Conservation (phyloP, 2,888 invertebrate species). For the Leptopilina myrica region DNA sequence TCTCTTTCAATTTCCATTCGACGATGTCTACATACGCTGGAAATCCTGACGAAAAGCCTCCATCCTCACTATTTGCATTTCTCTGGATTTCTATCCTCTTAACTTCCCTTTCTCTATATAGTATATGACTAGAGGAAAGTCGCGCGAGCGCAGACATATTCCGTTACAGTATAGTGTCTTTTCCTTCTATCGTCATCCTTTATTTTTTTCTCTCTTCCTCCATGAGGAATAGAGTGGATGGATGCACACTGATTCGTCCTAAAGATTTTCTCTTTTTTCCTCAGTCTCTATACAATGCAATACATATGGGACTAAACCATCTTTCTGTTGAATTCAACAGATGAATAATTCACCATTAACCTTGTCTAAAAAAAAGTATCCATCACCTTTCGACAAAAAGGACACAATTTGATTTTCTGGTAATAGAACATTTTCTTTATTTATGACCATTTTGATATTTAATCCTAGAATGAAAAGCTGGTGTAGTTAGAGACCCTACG, state of each 20-base stretch:
- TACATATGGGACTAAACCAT: slow-evolving; percentile 4
- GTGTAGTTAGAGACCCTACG: too few species aligned
- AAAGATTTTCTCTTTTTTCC: background rate
- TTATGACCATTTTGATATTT: too few species aligned
- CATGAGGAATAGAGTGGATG: slow-evolving; percentile 30
- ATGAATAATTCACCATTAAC: slow-evolving; percentile 33
- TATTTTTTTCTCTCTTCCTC: slow-evolving; percentile 25
- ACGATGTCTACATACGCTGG: slow-evolving; percentile 43
- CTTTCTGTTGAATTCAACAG: background rate
- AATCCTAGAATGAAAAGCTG: too few species aligned
- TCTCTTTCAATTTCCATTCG: slow-evolving; percentile 51
- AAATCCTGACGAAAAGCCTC: slow-evolving; percentile 46
- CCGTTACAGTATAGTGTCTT: slow-evolving; percentile 15
- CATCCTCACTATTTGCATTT: slow-evolving; percentile 29
- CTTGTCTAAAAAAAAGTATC: background rate
- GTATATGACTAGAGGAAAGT: background rate
- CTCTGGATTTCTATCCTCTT: slow-evolving; percentile 26
- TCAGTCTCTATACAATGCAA: background rate
- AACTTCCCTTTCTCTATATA: background rate
- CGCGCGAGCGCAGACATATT: slow-evolving; percentile 29
- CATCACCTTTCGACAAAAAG: background rate
- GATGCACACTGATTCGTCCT: slow-evolving; percentile 30
- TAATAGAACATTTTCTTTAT: background rate
- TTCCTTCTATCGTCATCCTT: slow-evolving; percentile 18
- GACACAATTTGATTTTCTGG: too few species aligned